Evolutionary conservation across 2,797 vertebrate genomes (phyloP), one percentile per base, ranked within the genome.

Genomic region (Cuculus canorus): DNA sequence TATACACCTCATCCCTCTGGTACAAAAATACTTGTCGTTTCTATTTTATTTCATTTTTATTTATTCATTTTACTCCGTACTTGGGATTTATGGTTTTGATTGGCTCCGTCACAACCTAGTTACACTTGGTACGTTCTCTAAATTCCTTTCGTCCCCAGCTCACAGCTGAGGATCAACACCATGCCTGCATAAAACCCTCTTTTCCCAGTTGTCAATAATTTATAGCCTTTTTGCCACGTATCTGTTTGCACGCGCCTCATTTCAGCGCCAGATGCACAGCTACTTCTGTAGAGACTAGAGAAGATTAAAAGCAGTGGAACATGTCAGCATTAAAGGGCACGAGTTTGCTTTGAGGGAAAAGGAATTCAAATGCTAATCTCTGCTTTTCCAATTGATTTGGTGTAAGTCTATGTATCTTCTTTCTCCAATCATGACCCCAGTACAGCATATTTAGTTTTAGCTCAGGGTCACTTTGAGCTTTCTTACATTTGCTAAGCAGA

Each of bases 331-430:
- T 76, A 43, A 68, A 93, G 50, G 69, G 69, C 57, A 76, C 2
- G 7, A 85, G 27, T n/a, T 64, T 25, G 9, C 30, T 71, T 19
- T 3, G 48, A 80, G 28, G n/a, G 48, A 50, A 70, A 56, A 56
- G 24, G 41, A 93, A 78, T 33, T 52, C 85, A 91, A 81, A 73
- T n/a, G 27, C 48, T 80, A 64, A 91, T 77, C 86, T 77, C 60
- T 68, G 53, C 13, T 91, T 65, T 91, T 66, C 37, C 53, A 64
- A 3, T 22, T 23, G 25, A 68, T 70, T n/a, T 37, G 17, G 37
- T 15, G 18, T 13, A 61, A 77, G 8, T 65, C 71, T 12, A 6
- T 3, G 15, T 2, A 5, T 7, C 22, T 79, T 56, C 65, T 22
- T 57, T 15, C 24, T 63, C 33, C 56, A 45, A 23, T 3, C 33